Conservation (phyloP, 1,140 invertebrate genomes). For the Cotesia vestalis region DNA sequence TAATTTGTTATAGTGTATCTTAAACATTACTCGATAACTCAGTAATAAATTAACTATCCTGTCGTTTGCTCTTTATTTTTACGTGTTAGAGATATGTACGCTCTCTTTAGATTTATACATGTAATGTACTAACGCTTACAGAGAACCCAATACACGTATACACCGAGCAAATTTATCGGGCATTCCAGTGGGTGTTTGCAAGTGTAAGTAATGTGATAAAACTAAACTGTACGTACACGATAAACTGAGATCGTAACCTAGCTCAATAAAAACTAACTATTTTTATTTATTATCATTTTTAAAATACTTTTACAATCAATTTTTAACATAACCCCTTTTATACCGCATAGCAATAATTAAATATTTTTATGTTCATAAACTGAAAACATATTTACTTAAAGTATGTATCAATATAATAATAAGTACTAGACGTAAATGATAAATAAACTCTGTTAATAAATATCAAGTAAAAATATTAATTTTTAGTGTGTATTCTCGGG, state of each 20-base stretch:
- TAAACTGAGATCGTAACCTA: slow-evolving; percentile 3
- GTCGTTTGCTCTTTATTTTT: slow-evolving; percentile 4
- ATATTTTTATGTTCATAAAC: too few relatives aligned
- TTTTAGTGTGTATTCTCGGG: background rate
- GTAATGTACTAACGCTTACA: too few relatives aligned
- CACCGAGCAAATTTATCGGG: background rate
- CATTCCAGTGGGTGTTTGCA: background rate
- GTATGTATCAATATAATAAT: too few relatives aligned
- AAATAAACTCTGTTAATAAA: too few relatives aligned
- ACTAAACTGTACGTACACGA: slow-evolving; percentile 2
- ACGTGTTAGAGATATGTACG: slow-evolving; percentile 1
- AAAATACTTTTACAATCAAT: too few relatives aligned
- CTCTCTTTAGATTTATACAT: slow-evolving; percentile 1
- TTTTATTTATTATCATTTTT: background rate
- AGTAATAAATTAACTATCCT: slow-evolving; percentile 9
- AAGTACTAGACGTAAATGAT: too few relatives aligned
- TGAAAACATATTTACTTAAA: too few relatives aligned
- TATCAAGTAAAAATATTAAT: background rate
- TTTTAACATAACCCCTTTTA: too few relatives aligned
- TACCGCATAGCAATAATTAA: too few relatives aligned
- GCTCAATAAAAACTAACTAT: background rate
- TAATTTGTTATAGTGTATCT: slow-evolving; percentile 11
- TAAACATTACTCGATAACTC: slow-evolving; percentile 6
- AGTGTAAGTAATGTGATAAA: slow-evolving; percentile 4
- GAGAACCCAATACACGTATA: too few relatives aligned